Evolutionary conservation across 2,113 vertebrate species (phyloP).

Genomic region (Boleophthalmus pectinirostris): DNA sequence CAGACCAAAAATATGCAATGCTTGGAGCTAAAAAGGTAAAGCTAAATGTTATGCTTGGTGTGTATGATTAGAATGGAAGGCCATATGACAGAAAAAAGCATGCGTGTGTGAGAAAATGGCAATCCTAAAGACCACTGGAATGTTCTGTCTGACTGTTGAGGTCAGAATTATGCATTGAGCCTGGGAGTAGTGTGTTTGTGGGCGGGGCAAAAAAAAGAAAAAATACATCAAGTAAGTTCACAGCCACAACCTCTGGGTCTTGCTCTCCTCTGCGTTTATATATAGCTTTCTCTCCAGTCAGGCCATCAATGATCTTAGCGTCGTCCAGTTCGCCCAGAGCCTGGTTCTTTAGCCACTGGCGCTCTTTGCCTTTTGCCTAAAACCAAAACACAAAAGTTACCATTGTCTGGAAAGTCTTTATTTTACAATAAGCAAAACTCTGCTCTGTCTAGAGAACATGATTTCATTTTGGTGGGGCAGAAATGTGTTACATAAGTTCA

Average conservation of each 20-base stretch:
- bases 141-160: slow-evolving; percentile 46
- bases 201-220: slow-evolving; percentile 21
- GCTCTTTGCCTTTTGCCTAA: slow-evolving; percentile 96
- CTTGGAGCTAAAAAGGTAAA: slow-evolving; percentile 37
- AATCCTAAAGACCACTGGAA: slow-evolving; percentile 60
- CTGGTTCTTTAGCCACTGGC: slow-evolving; percentile 95
- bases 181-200: slow-evolving; percentile 24
- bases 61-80: slow-evolving; percentile 44
- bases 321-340: slow-evolving; percentile 92
- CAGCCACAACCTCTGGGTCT: slow-evolving; percentile 87
- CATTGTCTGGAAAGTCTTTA: not conserved
- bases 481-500: not conserved
- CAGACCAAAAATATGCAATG: slow-evolving; percentile 49
- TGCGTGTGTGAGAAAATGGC: slow-evolving; percentile 42
- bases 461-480: slow-evolving; percentile 12
- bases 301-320: slow-evolving; percentile 94
- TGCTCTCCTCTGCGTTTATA: slow-evolving; percentile 92
- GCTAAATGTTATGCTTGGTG: slow-evolving; percentile 51
- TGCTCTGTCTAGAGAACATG: slow-evolving; percentile 5
- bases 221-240: slow-evolving; percentile 9
- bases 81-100: slow-evolving; percentile 4
- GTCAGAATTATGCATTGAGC: slow-evolving; percentile 44
- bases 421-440: not conserved
- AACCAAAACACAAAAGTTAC: slow-evolving; percentile 28
- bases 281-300: slow-evolving; percentile 93